Conservation (phyloP, 2,888 invertebrate species). For the Cecidostiba fungosa region DNA sequence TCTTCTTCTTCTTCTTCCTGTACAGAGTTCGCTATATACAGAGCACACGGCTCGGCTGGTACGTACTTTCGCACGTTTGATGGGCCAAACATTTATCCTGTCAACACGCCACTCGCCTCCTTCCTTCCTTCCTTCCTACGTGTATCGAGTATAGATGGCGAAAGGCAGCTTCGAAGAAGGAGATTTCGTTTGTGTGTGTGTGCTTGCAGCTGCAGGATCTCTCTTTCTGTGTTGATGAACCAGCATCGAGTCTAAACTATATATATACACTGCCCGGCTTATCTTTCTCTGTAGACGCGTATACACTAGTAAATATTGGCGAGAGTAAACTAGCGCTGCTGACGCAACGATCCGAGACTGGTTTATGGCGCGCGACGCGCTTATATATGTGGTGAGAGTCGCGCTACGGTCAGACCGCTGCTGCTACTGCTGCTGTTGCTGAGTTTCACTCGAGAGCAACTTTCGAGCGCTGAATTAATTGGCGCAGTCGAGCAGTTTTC, state of each 20-base stretch:
- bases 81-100: constrained; percentile 54
- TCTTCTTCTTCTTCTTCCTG: background rate
- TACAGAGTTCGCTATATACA: background rate
- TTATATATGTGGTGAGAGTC: background rate
- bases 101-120: constrained; percentile 52
- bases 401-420: background rate
- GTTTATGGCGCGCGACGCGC: background rate
- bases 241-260: background rate
- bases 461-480: constrained; percentile 3
- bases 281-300: background rate
- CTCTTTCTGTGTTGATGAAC: background rate
- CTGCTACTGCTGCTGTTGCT: too few relatives aligned
- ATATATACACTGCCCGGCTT: background rate
- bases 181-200: too few relatives aligned
- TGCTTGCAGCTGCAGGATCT: too few relatives aligned
- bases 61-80: constrained; percentile 35
- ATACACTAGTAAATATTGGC: constrained; percentile 27
- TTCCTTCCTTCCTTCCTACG: constrained; percentile 6
- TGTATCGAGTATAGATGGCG: background rate
- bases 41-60: background rate
- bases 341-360: background rate
- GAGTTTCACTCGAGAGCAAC: background rate
- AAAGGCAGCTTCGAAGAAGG: background rate
- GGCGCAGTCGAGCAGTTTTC: background rate
- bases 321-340: constrained; percentile 11